Base-by-base conservation (phyloP, 1,140 invertebrate species). In the Mamestra configurata region DNA sequence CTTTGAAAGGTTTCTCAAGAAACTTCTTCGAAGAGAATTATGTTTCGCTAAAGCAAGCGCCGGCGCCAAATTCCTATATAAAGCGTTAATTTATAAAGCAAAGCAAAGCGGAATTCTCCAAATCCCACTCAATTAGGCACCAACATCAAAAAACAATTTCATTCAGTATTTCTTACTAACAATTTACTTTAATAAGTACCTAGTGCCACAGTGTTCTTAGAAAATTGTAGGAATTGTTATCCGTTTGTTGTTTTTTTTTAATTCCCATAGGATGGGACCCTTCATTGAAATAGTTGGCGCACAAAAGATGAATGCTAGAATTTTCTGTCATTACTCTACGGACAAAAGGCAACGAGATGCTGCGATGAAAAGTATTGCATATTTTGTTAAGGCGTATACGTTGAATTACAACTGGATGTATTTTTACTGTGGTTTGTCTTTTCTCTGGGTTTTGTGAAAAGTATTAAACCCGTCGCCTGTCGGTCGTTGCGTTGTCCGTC, bases 261-360 rank as follows among this genome's bases (percentile, higher is more conserved):
- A 89, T 88, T 92, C 85, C 86, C 87, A 81, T 55, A 80, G 86
- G 88, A 83, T 79, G 22, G 8, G 51, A 53, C 68, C 73, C 70
- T 77, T 82, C 89, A 90, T 91, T 92, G 91, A 84, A 90, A 91
- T 92, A 92, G 90, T 91, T 90, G 85, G 86, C 81, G 75, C 80
- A 90, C 88, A 90, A 92, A 89, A 84, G 82, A 84, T 78, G 83
- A 59, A 82, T 82, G 81, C 79, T 85, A 89, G 88, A 91, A 92
- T 93, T 91, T 92, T 90, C 88, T 88, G 91, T 92, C 88, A 93
- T 93, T 92, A 93, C 87, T 82, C 84, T 85, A 40, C 86, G 87
- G 80, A 93, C 90, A 93, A 92, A 90, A 88, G 85, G 22, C 18
- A 61, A 43, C 11, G 64, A 57, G 71, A 83, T 79, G 43, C 85